Evolutionary conservation across 2,888 invertebrate genomes (phyloP).

Genomic region (Eupithecia subumbrata): DNA sequence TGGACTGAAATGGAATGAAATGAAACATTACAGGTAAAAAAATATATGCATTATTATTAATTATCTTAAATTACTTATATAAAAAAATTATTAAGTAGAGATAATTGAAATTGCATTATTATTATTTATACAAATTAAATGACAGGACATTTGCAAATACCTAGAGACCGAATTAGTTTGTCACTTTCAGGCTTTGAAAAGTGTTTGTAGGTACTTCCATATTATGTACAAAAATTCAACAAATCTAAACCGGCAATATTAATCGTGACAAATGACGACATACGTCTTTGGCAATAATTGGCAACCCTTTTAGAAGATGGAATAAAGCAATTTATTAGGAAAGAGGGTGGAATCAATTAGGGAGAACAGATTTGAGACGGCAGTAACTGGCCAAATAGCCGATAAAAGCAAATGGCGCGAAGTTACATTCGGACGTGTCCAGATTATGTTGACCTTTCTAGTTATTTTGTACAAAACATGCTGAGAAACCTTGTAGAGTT

Average conservation of each 20-base stretch:
- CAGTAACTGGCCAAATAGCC: constrained; percentile 72
- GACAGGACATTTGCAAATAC: no score
- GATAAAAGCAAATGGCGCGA: constrained; percentile 77
- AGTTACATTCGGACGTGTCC: constrained; percentile 62
- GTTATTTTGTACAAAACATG: not conserved
- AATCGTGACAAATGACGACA: constrained; percentile 2
- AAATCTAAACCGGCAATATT: not conserved
- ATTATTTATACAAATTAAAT: no score
- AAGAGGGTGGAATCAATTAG: constrained; percentile 72
- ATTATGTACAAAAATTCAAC: not conserved
- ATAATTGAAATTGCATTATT: no score
- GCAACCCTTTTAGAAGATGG: constrained; percentile 47
- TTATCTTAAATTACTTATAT: no score
- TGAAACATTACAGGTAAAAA: no score
- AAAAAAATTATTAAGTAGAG: no score
- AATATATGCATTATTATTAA: no score
- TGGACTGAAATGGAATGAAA: no score
- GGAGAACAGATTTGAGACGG: constrained; percentile 64
- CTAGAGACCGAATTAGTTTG: no score
- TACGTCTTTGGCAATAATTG: constrained; percentile 25
- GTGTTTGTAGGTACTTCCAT: no score
- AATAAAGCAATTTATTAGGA: constrained; percentile 59
- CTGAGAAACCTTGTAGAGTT: not conserved
- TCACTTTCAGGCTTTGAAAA: no score
- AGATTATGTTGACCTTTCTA: constrained; percentile 53